Conservation (phyloP, 2,797 vertebrate genomes). For the Perodicticus potto region DNA sequence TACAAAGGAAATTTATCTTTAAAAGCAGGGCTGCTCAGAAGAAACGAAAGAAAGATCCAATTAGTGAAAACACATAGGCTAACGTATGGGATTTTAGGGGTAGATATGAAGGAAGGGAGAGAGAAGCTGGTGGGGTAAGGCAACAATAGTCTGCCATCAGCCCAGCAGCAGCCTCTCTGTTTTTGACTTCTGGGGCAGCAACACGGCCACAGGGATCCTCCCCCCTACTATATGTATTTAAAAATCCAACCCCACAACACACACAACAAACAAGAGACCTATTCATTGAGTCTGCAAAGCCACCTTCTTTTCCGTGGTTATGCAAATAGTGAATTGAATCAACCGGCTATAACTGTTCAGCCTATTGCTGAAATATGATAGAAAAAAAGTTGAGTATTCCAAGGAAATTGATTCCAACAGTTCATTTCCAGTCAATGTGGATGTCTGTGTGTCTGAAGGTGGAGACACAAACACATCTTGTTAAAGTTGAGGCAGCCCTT, state of each 20-base stretch:
- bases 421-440: slow-evolving; percentile 57
- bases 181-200: neutral
- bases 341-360: slow-evolving; percentile 65
- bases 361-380: slow-evolving; percentile 76
- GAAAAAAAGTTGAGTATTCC: slow-evolving; percentile 70
- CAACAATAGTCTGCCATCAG: slow-evolving; percentile 6
- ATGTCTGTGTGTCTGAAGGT: slow-evolving; percentile 71
- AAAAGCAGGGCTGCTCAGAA: slow-evolving; percentile 42
- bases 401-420: slow-evolving; percentile 82
- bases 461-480: slow-evolving; percentile 75
- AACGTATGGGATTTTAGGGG: slow-evolving; percentile 32
- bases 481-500: slow-evolving; percentile 53
- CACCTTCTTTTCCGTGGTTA: slow-evolving; percentile 77
- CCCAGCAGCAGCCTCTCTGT: slow-evolving; percentile 56
- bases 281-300: slow-evolving; percentile 75
- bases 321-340: slow-evolving; percentile 81
- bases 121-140: neutral
- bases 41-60: slow-evolving; percentile 49
- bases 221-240: neutral
- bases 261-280: slow-evolving; percentile 79
- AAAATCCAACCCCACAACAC: slow-evolving; percentile 44
- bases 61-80: neutral
- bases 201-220: neutral
- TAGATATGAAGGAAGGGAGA: neutral
- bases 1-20: slow-evolving; percentile 64